A percentile compares a stretch with the other conserved stretches of the same genome.
These are phyloP conservation scores for Oreotrochilus melanogaster DNA, from an alignment of 2,113 vertebrate species.

Conservation along the genomic window DNA sequence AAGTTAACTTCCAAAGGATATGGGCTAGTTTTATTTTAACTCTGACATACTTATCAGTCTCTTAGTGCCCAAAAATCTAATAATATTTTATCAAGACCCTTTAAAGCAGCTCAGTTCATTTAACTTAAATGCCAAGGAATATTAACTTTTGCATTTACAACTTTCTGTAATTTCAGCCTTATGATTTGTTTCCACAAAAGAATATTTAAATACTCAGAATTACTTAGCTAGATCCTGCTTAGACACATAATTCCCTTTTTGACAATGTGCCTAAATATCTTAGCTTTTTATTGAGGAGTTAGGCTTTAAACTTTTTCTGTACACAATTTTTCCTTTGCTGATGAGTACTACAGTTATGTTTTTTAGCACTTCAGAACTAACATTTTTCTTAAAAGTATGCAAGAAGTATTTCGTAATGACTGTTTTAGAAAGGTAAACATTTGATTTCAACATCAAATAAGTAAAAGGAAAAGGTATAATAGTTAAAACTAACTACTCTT, in stretches of 20 bases:
- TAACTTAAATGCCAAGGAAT: not conserved
- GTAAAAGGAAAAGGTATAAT: not conserved
- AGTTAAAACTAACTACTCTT: not conserved
- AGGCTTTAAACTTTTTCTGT: not conserved
- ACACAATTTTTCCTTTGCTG: not conserved
- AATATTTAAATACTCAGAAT: not conserved
- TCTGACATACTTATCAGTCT: not conserved
- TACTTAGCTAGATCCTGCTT: not conserved
- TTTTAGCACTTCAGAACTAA: not conserved
- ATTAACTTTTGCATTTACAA: not conserved
- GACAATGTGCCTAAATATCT: not conserved
- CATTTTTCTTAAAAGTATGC: not conserved
- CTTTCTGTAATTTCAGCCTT: not conserved
- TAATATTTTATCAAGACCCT: not conserved
- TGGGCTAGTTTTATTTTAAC: not conserved
- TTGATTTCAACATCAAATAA: not conserved
- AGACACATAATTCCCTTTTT: not conserved
- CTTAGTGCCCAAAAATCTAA: not conserved
- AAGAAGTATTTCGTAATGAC: not conserved
- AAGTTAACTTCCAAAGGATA: constrained; percentile 6
- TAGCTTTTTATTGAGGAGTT: not conserved
- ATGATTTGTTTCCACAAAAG: not conserved
- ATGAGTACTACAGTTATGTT: not conserved
- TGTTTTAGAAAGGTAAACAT: not conserved
- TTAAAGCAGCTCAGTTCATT: not conserved